Evolutionary conservation across 2,888 invertebrate genomes (phyloP).

Genomic region (Netelia melanura): DNA sequence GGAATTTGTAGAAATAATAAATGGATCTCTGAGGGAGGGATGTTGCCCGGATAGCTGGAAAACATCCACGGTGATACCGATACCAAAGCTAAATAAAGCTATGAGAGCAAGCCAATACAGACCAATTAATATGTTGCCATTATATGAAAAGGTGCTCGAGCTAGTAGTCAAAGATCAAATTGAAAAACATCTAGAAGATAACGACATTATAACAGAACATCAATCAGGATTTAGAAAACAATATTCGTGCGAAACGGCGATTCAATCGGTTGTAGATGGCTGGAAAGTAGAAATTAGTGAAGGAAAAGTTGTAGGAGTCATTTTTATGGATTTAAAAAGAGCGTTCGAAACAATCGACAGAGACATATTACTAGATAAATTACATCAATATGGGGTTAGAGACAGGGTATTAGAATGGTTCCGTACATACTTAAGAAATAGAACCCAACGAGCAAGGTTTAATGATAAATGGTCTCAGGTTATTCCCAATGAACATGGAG

Average conservation of each 20-base stretch:
- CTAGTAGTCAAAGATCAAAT: too few relatives aligned
- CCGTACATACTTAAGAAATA: not conserved
- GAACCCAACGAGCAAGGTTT: not conserved
- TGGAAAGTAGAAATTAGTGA: not conserved
- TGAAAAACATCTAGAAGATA: too few relatives aligned
- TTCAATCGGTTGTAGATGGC: not conserved
- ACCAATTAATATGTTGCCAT: conserved; percentile 49
- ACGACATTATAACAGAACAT: too few relatives aligned
- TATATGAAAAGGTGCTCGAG: conserved; percentile 47
- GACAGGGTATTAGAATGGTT: not conserved
- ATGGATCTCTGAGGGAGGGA: conserved; percentile 25
- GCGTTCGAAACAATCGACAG: not conserved
- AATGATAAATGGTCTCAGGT: not conserved
- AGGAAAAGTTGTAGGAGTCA: not conserved
- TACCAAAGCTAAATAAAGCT: conserved; percentile 37
- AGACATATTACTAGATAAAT: not conserved
- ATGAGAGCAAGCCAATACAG: conserved; percentile 40
- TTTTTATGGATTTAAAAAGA: too few relatives aligned
- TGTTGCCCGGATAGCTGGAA: conserved; percentile 44
- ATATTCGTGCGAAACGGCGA: conserved; percentile 5
- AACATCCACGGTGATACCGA: conserved; percentile 47
- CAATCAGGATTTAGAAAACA: too few relatives aligned
- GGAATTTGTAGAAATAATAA: conserved; percentile 35
- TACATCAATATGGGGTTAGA: not conserved
- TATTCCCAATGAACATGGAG: not conserved